Evolutionary conservation across 2,888 invertebrate species (phyloP), one percentile per base, ranked within the genome.

Genomic region (Antheraea assamensis): DNA sequence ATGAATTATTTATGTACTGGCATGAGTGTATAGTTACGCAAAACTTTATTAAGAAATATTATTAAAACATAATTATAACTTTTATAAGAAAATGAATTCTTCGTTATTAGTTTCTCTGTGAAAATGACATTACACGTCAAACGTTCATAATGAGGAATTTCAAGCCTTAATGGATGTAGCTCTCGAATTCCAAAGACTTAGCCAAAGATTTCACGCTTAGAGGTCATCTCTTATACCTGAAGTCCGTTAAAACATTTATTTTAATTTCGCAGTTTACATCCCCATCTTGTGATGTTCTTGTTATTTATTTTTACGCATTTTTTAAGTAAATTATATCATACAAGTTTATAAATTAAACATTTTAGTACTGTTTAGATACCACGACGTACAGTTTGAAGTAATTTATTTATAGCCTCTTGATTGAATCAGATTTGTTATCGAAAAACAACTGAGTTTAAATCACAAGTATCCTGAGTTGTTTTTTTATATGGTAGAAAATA

Each of bases 1-100:
- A 88, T 90, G 87, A 92, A 91, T 91, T 88, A 92, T 89, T 88
- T 5, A 70, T 27, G 21, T 70, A 42, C 42, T 24, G 72, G 61
- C 61, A 27, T 70, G 27, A 27, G 31, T 35, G 49, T 70, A 17
- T 64, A 64, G 61, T 64, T 64, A 30, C 17, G 3, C 30, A 64
- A 64, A 58, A 64, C 30, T 64, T 64, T 64, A 64, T 64, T 64
- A 64, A 64, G 27, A 61, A 64, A 64, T 17, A 64, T 64, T 64
- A 27, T 7, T 3, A 42, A 0, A 42, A 42, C 13, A 42, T 42
- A 10, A 10, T 10, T 42, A 8, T 42, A 42, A 3, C 35, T 35
- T 35, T 52, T 5, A 52, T 17, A 19, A 3, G 19, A 52, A 3
- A 49, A 52, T 4, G 17, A 19, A 19, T 52, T 52, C 19, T 52